Base-by-base conservation (phyloP, 2,797 vertebrate genomes). In the Enteromius trimaculatus region DNA sequence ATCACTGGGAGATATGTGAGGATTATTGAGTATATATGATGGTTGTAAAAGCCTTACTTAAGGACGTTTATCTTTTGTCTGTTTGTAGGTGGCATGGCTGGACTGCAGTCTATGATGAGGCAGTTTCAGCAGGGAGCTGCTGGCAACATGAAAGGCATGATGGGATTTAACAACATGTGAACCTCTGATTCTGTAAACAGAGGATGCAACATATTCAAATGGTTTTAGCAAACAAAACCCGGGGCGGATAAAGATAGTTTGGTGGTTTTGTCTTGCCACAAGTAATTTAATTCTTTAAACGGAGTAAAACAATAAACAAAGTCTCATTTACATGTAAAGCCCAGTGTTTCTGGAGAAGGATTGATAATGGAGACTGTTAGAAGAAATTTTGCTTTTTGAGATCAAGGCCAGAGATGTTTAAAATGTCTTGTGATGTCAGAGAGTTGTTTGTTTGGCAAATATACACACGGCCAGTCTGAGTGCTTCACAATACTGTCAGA, bases 121-220 rank as follows among this genome's bases (percentile, higher is more conserved):
- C 98, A 99, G 65, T 99, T 99, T 91, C 98, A 99, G 89, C 98
- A 99, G 92, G 98, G 98, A 82, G 98, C 98, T 3, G 96, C 98
- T 55, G 98, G 98, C 44, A 99, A 99, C 91, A 98, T 99, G 97
- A 99, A 99, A 93, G 98, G 98, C 94, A 99, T 99, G 98, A 98
- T 99, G 98, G 98, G 98, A 93, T 99, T 99, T 92, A 99, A 99
- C 93, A 99, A 99, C 90, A 99, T 99, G 97, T 99, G 94, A 97
- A 94, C 91, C 80, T 92, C 91, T 85, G 90, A 87, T 91, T 94
- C 94, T 95, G 62, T 96, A 94, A 92, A 74, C 51, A 58, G 81
- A 86, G 49, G 4, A 85, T 82, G 34, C 68, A 86, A 81, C 79
- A 84, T 26, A 69, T 42, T 49, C 19, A 26, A 70, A 66, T 76